Conservation (phyloP, 2,888 invertebrate species). For the Fissipunctia ypsillon region DNA sequence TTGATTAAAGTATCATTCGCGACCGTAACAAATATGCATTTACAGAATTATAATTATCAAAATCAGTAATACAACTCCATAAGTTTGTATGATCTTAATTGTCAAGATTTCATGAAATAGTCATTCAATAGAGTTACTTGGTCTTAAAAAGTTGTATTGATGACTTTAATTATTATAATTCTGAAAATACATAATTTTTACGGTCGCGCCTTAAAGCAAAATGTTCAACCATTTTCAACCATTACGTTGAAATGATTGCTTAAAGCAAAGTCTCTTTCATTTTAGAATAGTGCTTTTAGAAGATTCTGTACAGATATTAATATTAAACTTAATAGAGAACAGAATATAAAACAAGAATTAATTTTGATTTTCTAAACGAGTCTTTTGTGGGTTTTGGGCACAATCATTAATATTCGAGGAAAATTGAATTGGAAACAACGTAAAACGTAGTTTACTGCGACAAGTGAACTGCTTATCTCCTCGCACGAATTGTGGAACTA, state of each 20-base stretch:
- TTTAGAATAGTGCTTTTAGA: slow-evolving; percentile 34
- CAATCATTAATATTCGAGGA: not conserved
- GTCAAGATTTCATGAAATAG: too few relatives aligned
- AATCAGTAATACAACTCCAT: too few relatives aligned
- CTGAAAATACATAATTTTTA: too few relatives aligned
- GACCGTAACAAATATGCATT: too few relatives aligned
- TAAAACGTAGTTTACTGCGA: slow-evolving; percentile 26
- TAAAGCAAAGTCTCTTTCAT: slow-evolving; percentile 63
- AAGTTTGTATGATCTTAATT: too few relatives aligned
- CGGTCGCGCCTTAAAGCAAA: slow-evolving; percentile 65
- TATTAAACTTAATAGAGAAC: slow-evolving; percentile 25
- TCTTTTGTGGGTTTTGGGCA: not conserved
- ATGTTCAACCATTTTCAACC: slow-evolving; percentile 68
- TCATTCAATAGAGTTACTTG: too few relatives aligned
- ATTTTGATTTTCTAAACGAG: slow-evolving; percentile 16
- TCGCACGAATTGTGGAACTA: slow-evolving; percentile 22
- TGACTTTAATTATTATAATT: too few relatives aligned
- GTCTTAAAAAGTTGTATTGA: too few relatives aligned
- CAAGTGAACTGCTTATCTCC: slow-evolving; percentile 32
- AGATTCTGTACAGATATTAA: slow-evolving; percentile 36
- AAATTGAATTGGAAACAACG: slow-evolving; percentile 7
- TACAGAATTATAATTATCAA: too few relatives aligned
- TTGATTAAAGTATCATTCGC: too few relatives aligned
- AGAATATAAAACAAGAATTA: slow-evolving; percentile 6
- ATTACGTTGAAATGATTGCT: slow-evolving; percentile 69